Evolutionary conservation across 2,797 vertebrate species (phyloP), one percentile per base, ranked within the genome.

Genomic region (Miichthys miiuy): DNA sequence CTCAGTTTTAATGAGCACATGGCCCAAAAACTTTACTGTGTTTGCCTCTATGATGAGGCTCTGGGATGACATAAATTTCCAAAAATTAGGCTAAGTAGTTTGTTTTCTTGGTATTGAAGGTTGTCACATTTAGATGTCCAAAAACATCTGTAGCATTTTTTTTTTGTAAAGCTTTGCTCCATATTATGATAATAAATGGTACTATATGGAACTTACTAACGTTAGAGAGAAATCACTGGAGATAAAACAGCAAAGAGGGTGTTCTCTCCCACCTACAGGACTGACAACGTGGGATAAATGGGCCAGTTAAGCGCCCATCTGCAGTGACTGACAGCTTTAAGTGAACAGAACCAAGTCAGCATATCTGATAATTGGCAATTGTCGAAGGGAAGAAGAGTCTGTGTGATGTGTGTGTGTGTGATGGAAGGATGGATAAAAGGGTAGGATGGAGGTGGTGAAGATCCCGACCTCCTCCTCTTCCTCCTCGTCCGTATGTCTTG

Each of bases 331-430:
- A 88, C 85, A 83, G 83, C 47, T 80, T 88, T 71, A 73, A 86
- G 82, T 77, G 82, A 68, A 81, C 72, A 63, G 25, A 54, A 78
- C 63, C 72, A 30, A 77, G 76, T 91, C 86, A 91, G 87, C 87
- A 88, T 72, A 84, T 91, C 87, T 90, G 71, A 82, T 91, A 91
- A 92, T 88, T 89, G 89, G 68, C 80, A 77, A 77, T 83, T 84
- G 68, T 80, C 14, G 25, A 85, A 82, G 67, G 63, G n/a, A 61
- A 63, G 52, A 23, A 18, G 41, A 44, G 55, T 25, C 1, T 2
- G 8, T 12, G 50, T 56, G 25, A 7, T 55, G 63, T 62, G 41
- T 61, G 46, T 51, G 72, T 47, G 68, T 38, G 56, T 16, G 66
- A 46, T 70, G n/a, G 58, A 54, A 60, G 62, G 46, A 58, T 57